Base-by-base conservation (phyloP, 2,113 vertebrate species). In the Corythoichthys haematopterus region DNA sequence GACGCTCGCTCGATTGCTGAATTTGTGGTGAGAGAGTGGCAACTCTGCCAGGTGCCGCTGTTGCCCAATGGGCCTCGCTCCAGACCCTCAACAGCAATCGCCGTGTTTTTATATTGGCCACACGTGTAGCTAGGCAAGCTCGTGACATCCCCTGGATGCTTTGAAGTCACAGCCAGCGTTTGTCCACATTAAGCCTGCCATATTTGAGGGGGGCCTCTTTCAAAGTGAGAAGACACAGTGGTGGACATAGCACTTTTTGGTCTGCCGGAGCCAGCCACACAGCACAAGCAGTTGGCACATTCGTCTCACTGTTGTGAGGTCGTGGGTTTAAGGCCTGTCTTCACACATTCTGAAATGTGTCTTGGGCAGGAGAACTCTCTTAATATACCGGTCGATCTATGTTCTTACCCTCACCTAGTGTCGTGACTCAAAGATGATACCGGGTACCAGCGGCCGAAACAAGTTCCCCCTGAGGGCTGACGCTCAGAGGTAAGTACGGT, bases 51-150 rank as follows among this genome's bases (percentile, higher is more conserved):
- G 79, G 65, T n/a, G 83, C 84, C 72, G 77, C 77, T 79, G 60
- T 71, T 65, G 80, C 86, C 83, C 74, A 74, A 38, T 57, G 68
- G 83, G 84, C 84, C 78, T 61, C 70, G 16, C 72, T 80, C 85
- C 88, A 89, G 85, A 82, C 82, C 87, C 82, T 80, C 87, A 76
- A 46, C 81, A 57, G 70, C 80, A 80, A 88, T 90, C 84, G 84
- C 81, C 88, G 85, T 74, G 82, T 85, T 86, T 87, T 86, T 79
- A 82, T 80, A 89, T 89, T 86, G 88, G 74, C 85, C 74, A 84
- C 40, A 43, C 40, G 40, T 84, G 86, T 85, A 86, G 77, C 78
- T 84, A 79, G 80, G 79, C 71, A 82, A 46, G 51, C 80, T 80
- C 85, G 82, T 80, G 78, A 84, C 84, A 74, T 72, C 83, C 64